phyloP scores from a whole-genome alignment of 2,113 vertebrate genomes.

The Syrrhaptes paradoxus region DNA sequence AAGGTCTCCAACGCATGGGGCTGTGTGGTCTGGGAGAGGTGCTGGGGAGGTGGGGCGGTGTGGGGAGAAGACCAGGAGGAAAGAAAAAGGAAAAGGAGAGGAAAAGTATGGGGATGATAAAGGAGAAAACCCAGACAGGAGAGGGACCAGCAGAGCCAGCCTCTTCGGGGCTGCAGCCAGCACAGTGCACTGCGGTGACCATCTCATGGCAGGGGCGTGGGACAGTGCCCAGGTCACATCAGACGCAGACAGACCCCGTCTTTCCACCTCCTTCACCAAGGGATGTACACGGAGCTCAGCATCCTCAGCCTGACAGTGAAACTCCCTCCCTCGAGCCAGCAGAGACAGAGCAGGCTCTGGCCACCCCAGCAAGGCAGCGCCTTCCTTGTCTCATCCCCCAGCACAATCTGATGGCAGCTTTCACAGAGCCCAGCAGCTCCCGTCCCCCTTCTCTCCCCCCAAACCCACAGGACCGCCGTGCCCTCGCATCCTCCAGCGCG shows the following conservation, averaged over 20 bases:
- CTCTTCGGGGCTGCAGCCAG: neutral
- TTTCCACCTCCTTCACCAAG: fast-evolving
- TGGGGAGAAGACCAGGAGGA: neutral
- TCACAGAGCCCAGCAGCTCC: neutral
- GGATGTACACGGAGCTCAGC: neutral
- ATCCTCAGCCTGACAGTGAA: fast-evolving
- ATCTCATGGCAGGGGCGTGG: fast-evolving
- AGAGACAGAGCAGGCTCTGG: neutral
- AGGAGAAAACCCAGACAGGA: neutral
- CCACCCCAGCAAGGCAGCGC: neutral
- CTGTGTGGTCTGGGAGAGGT: neutral
- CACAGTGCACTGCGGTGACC: neutral
- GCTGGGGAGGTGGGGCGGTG: neutral
- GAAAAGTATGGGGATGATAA: neutral
- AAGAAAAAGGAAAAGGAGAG: neutral
- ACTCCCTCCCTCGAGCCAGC: neutral
- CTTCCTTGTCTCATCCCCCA: fast-evolving
- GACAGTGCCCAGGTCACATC: neutral
- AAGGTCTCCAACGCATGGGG: neutral
- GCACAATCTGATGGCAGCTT: fast-evolving
- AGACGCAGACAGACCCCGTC: neutral
- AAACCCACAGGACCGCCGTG: neutral
- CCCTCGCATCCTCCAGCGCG: neutral
- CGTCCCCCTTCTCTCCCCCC: neutral
- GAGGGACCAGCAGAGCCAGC: neutral